Percentiles rank a stretch among this genome's conserved stretches.
phyloP scores from a whole-genome alignment of 1,140 invertebrate genomes.

The Propsilocerus akamusi region DNA sequence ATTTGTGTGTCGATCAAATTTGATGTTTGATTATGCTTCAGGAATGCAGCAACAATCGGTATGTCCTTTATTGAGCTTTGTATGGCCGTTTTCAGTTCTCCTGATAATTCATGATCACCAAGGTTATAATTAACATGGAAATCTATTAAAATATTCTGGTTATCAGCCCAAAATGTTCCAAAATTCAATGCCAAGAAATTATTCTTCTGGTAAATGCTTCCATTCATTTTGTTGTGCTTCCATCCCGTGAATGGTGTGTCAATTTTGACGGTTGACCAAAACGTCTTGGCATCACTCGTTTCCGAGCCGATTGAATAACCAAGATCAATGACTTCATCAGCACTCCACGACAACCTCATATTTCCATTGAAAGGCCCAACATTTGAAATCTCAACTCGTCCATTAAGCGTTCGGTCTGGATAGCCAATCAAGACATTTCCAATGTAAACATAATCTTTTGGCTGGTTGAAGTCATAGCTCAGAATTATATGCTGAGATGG shows the following conservation, averaged over 20 bases:
- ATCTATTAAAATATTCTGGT: slow-evolving; percentile 30
- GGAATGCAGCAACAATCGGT: slow-evolving; percentile 29
- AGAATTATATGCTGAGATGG: slow-evolving; percentile 42
- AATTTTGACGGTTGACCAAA: slow-evolving; percentile 28
- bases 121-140: slow-evolving; percentile 27
- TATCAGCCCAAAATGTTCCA: slow-evolving; percentile 33
- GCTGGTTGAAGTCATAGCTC: slow-evolving; percentile 17
- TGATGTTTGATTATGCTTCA: slow-evolving; percentile 30
- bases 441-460: slow-evolving; percentile 34
- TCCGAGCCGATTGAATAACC: slow-evolving; percentile 22
- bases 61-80: slow-evolving; percentile 36
- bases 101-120: slow-evolving; percentile 20
- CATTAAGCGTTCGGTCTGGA: slow-evolving; percentile 46
- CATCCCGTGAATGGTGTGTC: slow-evolving; percentile 54
- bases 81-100: slow-evolving; percentile 28
- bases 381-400: slow-evolving; percentile 32
- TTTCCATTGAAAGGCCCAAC: slow-evolving; percentile 26
- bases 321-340: slow-evolving; percentile 29
- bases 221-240: slow-evolving; percentile 41
- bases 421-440: slow-evolving; percentile 43
- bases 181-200: slow-evolving; percentile 21
- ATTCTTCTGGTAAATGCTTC: slow-evolving; percentile 16
- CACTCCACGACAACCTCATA: slow-evolving; percentile 32
- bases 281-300: slow-evolving; percentile 24
- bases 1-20: slow-evolving; percentile 29